Conservation (phyloP, 2,888 invertebrate species). For the Heliconius erato region DNA sequence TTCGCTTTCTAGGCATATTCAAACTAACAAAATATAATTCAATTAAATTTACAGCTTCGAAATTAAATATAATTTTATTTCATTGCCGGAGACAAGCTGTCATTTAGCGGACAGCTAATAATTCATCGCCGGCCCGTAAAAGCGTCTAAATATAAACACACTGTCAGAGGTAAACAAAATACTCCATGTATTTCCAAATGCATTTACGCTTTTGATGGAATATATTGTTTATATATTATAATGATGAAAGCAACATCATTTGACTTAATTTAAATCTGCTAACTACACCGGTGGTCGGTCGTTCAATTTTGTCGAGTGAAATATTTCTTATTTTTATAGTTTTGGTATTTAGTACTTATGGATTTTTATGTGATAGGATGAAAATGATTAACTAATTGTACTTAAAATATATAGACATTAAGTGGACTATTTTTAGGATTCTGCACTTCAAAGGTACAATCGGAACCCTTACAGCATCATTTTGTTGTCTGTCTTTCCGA, state of each 20-base stretch:
- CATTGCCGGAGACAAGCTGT: conserved; percentile 78
- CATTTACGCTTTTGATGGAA: conserved; percentile 12
- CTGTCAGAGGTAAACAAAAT: conserved; percentile 71
- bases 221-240: background rate
- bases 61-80: conserved; percentile 69
- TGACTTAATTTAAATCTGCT: background rate
- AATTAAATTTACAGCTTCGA: conserved; percentile 33
- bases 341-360: too few species aligned
- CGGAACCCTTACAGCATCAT: too few species aligned
- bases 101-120: conserved; percentile 74
- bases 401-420: too few species aligned
- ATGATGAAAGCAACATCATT: background rate
- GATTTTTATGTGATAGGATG: too few species aligned
- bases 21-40: conserved; percentile 9
- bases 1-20: too few species aligned
- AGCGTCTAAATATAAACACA: conserved; percentile 78
- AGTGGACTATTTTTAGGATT: too few species aligned
- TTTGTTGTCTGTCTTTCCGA: too few species aligned
- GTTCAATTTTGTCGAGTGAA: background rate
- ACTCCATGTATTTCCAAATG: conserved; percentile 54
- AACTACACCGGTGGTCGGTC: background rate
- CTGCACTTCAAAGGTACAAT: too few species aligned
- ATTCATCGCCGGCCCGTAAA: conserved; percentile 78
- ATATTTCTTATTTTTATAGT: too few species aligned
- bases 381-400: too few species aligned